Evolutionary conservation across 2,797 vertebrate genomes (phyloP), one percentile per base, ranked within the genome.

Genomic region (Peromyscus attwateri): DNA sequence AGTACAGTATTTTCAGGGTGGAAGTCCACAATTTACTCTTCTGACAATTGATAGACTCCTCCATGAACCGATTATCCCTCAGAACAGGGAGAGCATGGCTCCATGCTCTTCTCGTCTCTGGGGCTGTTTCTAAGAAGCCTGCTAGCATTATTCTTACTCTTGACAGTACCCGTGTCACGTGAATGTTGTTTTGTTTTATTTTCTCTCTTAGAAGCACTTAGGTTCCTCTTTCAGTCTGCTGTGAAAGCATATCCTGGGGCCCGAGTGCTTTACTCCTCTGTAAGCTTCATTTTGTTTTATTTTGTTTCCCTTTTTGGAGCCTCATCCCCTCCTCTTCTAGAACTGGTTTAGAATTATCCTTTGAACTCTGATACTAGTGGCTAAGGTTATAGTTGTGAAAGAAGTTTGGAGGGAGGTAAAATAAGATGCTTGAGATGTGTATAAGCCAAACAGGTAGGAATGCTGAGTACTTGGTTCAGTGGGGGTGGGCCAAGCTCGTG

Each of bases 321-420:
- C 0, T 55, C 7, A 4, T n/a, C 3, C 31, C 5, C 52, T 87
- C 37, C 64, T 85, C 0, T 64, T 89, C 43, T 57, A 17, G 43
- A 27, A 25, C 68, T 43, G 34, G 13, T 81, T 49, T 89, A 64
- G 73, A 77, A 79, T 77, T 43, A 80, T 76, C n/a, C n/a, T 87
- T 16, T 34, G 29, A 11, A 64, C 81, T 94, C 57, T 29, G 29
- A 62, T 43, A 3, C 29, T 6, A 25, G 16, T 16, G 43, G 70
- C 37, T 92, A 46, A 76, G n/a, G 23, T 21, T 27, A 13, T 23
- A 3, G 80, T 92, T 94, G 66, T 94, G 93, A 85, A 89, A 62
- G 27, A 46, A 66, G 23, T 5, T 19, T 46, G 55, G 68, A 76
- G 14, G n/a, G 8, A 60, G 70, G 49, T 68, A 25, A 43, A n/a